Percentiles rank a stretch among this genome's conserved stretches.
Conservation (phyloP, 2,888 invertebrate genomes). For the Coremacera marginata region DNA sequence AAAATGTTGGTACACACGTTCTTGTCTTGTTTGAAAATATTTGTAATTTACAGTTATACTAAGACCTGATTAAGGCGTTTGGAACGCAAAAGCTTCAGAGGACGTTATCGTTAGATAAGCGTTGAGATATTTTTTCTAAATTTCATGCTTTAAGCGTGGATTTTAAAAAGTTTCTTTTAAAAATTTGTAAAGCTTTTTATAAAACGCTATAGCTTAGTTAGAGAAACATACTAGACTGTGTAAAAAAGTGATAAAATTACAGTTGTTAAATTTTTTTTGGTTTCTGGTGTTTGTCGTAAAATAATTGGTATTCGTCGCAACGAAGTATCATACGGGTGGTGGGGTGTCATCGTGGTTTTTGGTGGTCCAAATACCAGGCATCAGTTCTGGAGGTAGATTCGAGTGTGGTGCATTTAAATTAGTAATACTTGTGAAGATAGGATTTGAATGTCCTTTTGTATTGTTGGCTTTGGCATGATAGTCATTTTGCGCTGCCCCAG, state of each 20-base stretch:
- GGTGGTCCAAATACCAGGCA: conserved; percentile 69
- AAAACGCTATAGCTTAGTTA: not conserved
- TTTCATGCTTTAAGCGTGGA: too few relatives aligned
- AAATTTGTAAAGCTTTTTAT: not conserved
- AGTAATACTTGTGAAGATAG: conserved; percentile 57
- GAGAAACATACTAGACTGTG: not conserved
- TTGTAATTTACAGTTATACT: too few relatives aligned
- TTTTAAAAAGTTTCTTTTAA: too few relatives aligned
- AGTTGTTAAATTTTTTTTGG: not conserved
- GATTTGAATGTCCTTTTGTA: conserved; percentile 76
- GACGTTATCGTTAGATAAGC: too few relatives aligned
- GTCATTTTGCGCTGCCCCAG: conserved; percentile 53
- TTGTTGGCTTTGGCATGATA: conserved; percentile 59
- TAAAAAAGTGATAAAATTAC: too few relatives aligned
- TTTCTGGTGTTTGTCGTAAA: too few relatives aligned
- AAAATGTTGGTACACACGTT: too few relatives aligned
- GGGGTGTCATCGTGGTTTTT: conserved; percentile 62
- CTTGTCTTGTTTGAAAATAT: too few relatives aligned
- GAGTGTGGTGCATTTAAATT: conserved; percentile 61
- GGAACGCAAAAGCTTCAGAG: too few relatives aligned
- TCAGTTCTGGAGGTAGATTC: conserved; percentile 68
- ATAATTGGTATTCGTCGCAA: not conserved
- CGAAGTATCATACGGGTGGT: conserved; percentile 12
- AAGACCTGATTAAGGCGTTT: too few relatives aligned
- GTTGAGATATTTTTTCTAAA: too few relatives aligned